Evolutionary conservation across 2,888 invertebrate species (phyloP).

Genomic region (Diaphora mendica): DNA sequence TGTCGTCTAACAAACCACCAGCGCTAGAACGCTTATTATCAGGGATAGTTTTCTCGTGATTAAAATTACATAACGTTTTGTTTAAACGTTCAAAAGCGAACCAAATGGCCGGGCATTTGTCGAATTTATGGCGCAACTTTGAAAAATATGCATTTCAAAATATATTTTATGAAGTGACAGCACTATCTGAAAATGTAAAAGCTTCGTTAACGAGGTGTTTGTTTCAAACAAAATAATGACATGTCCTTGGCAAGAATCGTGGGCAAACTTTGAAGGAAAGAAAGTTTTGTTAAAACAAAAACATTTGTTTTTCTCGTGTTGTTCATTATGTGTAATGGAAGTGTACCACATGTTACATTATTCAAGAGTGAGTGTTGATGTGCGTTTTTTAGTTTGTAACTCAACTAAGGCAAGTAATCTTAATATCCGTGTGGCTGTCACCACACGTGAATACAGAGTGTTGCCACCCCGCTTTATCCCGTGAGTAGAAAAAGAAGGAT

Average conservation of each 20-base stretch:
- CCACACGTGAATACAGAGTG: no score
- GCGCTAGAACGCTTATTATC: no score
- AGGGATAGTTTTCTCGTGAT: no score
- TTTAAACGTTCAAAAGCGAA: no score
- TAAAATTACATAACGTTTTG: no score
- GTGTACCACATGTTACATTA: not conserved
- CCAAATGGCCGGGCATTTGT: no score
- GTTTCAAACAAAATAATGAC: constrained; percentile 11
- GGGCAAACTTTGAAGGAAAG: constrained; percentile 5
- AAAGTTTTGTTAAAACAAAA: not conserved
- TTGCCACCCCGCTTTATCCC: no score
- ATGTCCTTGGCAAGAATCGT: constrained; percentile 4
- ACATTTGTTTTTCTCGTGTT: constrained; percentile 9
- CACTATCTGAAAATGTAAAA: not conserved
- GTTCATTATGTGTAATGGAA: not conserved
- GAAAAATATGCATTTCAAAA: not conserved
- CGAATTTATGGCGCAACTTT: no score
- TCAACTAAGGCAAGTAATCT: not conserved
- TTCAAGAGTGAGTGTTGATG: not conserved
- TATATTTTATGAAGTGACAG: not conserved
- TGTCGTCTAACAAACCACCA: no score
- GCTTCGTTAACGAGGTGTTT: not conserved
- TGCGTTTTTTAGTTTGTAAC: not conserved
- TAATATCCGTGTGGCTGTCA: not conserved
- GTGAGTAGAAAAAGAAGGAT: no score